Percentiles rank a stretch among this genome's conserved stretches.
These are phyloP conservation scores for Acrobasis consociella DNA, from an alignment of 2,888 invertebrate genomes.

Conservation along the genomic window DNA sequence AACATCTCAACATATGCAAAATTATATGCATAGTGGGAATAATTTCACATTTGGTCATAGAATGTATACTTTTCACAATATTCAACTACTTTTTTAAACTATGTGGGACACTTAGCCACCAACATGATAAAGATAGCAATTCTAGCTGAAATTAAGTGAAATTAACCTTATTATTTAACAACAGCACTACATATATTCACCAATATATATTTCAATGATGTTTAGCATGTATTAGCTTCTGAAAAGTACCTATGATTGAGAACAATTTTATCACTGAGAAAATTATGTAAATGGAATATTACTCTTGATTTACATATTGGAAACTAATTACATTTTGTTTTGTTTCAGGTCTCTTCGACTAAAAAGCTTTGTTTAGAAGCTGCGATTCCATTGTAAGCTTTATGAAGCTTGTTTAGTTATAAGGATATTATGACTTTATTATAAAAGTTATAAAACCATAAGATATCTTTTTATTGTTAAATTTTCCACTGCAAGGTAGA, in stretches of 20 bases:
- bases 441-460: constrained; percentile 54
- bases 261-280: constrained; percentile 8
- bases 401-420: constrained; percentile 74
- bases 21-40: no score
- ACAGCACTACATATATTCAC: not conserved
- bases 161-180: no score
- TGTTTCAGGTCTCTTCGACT: constrained; percentile 90
- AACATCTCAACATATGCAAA: no score
- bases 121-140: no score
- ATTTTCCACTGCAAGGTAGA: not conserved
- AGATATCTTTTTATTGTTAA: constrained; percentile 29
- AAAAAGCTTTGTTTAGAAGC: constrained; percentile 77
- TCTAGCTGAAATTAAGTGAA: no score
- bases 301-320: not conserved
- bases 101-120: no score
- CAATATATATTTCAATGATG: constrained; percentile 39
- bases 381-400: constrained; percentile 73
- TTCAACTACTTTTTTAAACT: no score
- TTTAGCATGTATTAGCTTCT: constrained; percentile 55
- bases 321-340: constrained; percentile 46
- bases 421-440: constrained; percentile 71
- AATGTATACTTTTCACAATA: no score
- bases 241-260: constrained; percentile 43
- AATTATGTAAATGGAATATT: not conserved
- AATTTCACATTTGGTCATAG: no score